Evolutionary conservation across 1,140 invertebrate species (phyloP).

Genomic region (Chironomus striatipennis): DNA sequence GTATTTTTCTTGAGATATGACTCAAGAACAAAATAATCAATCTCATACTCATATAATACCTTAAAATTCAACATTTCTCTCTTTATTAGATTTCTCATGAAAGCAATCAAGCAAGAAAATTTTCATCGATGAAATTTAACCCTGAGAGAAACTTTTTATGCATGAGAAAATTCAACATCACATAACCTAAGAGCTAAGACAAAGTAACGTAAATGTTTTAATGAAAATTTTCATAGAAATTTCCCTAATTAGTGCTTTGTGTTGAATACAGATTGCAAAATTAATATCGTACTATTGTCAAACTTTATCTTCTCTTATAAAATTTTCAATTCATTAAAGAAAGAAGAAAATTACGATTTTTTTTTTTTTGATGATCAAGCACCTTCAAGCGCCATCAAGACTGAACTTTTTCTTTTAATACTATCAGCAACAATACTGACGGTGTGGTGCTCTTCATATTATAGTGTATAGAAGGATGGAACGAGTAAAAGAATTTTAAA

Average conservation of each 20-base stretch:
- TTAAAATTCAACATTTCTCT: neutral
- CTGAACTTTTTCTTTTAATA: neutral
- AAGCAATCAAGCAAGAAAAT: neutral
- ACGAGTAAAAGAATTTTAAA: too few species aligned
- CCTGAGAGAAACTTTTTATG: too few species aligned
- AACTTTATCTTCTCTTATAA: neutral
- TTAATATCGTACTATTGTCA: neutral
- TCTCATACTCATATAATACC: too few species aligned
- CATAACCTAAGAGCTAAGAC: too few species aligned
- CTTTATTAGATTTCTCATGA: too few species aligned
- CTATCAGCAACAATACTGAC: neutral
- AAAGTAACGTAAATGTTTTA: neutral
- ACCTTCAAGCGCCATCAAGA: neutral
- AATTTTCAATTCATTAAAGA: neutral
- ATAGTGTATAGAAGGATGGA: too few species aligned
- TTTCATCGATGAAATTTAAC: neutral
- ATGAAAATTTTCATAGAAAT: conserved; percentile 9
- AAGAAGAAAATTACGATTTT: neutral
- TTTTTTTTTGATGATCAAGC: neutral
- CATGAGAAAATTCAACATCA: too few species aligned
- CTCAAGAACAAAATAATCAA: neutral
- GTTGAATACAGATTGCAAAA: conserved; percentile 7
- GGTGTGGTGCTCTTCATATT: too few species aligned
- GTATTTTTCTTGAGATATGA: neutral
- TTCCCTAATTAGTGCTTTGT: conserved; percentile 12